Evolutionary conservation across 1,140 invertebrate species (phyloP).

Genomic region (Dendrolimus kikuchii): DNA sequence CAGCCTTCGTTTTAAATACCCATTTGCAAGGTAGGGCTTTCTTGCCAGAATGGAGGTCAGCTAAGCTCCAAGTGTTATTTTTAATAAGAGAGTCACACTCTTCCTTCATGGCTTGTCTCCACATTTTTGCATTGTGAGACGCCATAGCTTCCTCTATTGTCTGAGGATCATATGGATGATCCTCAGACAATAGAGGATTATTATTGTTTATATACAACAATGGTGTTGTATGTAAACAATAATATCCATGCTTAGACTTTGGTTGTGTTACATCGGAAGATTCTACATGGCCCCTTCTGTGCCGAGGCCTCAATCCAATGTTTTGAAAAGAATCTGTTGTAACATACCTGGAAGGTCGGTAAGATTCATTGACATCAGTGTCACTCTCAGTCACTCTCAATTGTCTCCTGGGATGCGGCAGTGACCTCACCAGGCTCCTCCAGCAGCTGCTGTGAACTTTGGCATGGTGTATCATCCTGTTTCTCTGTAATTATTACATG

Average conservation of each 20-base stretch:
- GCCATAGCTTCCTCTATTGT: conserved; percentile 35
- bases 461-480: conserved; percentile 2
- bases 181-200: conserved; percentile 4
- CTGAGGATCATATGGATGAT: conserved; percentile 14
- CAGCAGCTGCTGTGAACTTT: conserved; percentile 2
- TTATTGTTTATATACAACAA: no score
- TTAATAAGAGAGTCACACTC: conserved; percentile 40
- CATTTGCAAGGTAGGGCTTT: conserved; percentile 27
- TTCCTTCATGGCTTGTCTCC: conserved; percentile 43
- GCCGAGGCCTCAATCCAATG: no score
- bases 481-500: conserved; percentile 7
- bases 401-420: no score
- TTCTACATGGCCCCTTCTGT: no score
- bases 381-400: no score
- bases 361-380: no score
- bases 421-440: no score
- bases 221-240: no score
- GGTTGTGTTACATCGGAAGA: conserved; percentile 10
- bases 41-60: conserved; percentile 26
- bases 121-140: conserved; percentile 25
- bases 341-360: no score
- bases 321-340: no score
- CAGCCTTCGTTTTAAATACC: conserved; percentile 49
- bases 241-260: conserved; percentile 5
- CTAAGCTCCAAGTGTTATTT: conserved; percentile 49